Evolutionary conservation across 2,888 invertebrate genomes (phyloP).

Genomic region (Eulithis testata): DNA sequence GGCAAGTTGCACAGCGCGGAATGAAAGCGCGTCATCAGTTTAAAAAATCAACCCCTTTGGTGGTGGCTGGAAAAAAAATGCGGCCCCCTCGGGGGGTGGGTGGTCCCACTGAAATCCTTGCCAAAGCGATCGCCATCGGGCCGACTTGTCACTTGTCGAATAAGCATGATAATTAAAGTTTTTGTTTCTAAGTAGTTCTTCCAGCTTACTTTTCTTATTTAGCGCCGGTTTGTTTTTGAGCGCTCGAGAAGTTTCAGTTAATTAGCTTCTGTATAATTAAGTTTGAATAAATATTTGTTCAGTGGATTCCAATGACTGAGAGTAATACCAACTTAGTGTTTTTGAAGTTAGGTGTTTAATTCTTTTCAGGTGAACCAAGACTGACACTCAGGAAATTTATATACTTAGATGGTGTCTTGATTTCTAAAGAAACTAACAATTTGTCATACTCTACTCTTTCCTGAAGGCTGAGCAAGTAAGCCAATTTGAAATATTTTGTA

Average conservation of each 20-base stretch:
- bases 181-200: constrained; percentile 58
- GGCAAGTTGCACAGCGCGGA: constrained; percentile 83
- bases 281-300: constrained; percentile 28
- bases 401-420: too few species aligned
- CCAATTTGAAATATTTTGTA: neutral
- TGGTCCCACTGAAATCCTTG: constrained; percentile 80
- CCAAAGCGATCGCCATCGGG: constrained; percentile 81
- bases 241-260: constrained; percentile 32
- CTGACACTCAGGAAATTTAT: too few species aligned
- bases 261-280: constrained; percentile 34
- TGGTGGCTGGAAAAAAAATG: constrained; percentile 79
- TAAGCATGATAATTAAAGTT: constrained; percentile 82
- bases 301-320: constrained; percentile 3
- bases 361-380: too few species aligned
- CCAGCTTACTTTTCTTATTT: constrained; percentile 37
- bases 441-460: too few species aligned
- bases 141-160: constrained; percentile 83
- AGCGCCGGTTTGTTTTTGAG: constrained; percentile 33
- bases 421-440: too few species aligned
- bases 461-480: neutral
- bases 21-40: constrained; percentile 86
- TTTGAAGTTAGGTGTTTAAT: too few species aligned
- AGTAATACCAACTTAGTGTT: too few species aligned
- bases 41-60: constrained; percentile 85
- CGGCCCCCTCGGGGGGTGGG: constrained; percentile 73